Evolutionary conservation across 1,140 invertebrate genomes (phyloP), one percentile per base, ranked within the genome.

Genomic region (Drosophila teissieri): DNA sequence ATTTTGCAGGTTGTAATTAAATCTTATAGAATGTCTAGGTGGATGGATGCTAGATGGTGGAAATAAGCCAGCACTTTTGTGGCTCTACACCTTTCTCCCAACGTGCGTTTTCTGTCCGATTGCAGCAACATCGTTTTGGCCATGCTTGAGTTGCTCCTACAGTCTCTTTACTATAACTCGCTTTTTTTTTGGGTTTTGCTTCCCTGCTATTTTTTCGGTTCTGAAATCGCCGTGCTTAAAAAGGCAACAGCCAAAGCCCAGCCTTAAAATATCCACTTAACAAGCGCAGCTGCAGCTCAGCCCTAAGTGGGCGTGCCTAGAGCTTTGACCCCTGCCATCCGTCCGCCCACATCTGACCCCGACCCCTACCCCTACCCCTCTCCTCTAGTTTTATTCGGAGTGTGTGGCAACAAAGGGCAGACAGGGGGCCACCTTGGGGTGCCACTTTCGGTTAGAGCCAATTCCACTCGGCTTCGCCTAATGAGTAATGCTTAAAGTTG

Each of bases 131-230:
- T 73, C 34, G 68, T 24, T 55, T 67, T 73, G 73, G 72, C 73
- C 64, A 84, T 80, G 84, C 76, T 76, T 89, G 60, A 89, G 80
- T 55, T 78, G 51, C 69, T 61, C 65, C 76, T 78, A 78, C 76
- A 63, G 80, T 78, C 74, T 78, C 58, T 78, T 36, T 69, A 60
- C 68, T 76, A 68, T 76, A 68, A 55, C 45, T 52, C 42, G 17
- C 36, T 72, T 79, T 49, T 65, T 79, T 46, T 60, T 45, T 11
- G 39, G 42, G 31, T 53, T 53, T 45, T 17, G 19, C 19, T 45
- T 24, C 44, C 42, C 27, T 63, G 12, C 22, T 51, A 68, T 74
- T 60, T 70, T 78, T 82, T 79, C 22, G 70, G 74, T 61, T 77
- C 73, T 68, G 64, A 80, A 86, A 69, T 69, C 75, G 48, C 69